Evolutionary conservation across 2,888 invertebrate species (phyloP), one percentile per base, ranked within the genome.

Genomic region (Nomada goodeniana): DNA sequence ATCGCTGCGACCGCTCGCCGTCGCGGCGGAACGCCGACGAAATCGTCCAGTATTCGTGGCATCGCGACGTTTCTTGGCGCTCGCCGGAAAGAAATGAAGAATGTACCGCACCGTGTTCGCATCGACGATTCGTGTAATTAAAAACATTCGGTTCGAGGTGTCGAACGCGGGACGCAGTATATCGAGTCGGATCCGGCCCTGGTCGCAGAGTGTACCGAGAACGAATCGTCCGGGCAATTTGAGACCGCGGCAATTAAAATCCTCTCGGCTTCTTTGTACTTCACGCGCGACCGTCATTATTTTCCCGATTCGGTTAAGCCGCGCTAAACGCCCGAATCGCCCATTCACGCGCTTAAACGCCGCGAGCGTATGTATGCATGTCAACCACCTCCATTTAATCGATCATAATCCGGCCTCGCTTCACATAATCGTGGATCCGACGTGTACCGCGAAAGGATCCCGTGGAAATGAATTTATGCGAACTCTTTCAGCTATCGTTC

Each of bases 391-490:
- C 15, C 47, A 74, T 59, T 76, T 76, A 64, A 80, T 77, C 80
- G 77, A 71, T 80, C 71, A 71, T 77, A 77, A 80, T 80, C 71
- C 80, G 29, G 15, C 26, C 50, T 20, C 50, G 42, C 64, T 70
- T 70, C 64, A 53, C 60, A 64, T 53, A 65, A 70, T 79, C 76
- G 53, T 20, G 52, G 59, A 79, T 53, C 70, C 26, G 52, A 4
- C 55, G 50, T 23, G 52, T 53, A 69, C 63, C 26, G 18, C 53
- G 60, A 57, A 80, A 61, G 65, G 55, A 77, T 71, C 55, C 53
- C 53, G 61, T 60, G 65, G 77, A 61, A 77, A 80, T 80, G 80
- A 80, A 77, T 80, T 80, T 80, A 80, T 80, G 70, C 79, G 65
- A 76, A 70, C 70, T 76, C 76, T 80, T 76, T 80, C 76, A 76